phyloP scores from a whole-genome alignment of 2,797 vertebrate species.

The Gastrophryne carolinensis region DNA sequence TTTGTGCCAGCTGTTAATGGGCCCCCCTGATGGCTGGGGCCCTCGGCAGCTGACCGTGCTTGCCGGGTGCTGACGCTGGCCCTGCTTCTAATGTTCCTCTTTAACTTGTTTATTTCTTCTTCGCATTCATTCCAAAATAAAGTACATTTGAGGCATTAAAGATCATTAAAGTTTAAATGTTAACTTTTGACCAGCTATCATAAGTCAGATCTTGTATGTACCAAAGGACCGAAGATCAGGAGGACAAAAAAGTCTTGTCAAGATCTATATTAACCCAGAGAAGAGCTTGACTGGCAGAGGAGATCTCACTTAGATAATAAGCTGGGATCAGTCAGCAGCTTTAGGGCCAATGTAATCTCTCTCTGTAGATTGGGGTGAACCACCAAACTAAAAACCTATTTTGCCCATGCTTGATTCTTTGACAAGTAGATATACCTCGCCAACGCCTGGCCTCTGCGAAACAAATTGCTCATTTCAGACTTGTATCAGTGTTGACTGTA shows the following conservation, averaged over 20 bases:
- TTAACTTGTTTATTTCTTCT: too few relatives aligned
- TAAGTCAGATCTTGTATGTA: too few relatives aligned
- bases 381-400: conserved; percentile 38
- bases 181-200: too few relatives aligned
- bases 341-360: conserved; percentile 43
- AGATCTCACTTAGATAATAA: conserved; percentile 12
- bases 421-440: conserved; percentile 27
- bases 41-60: too few relatives aligned
- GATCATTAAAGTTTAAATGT: too few relatives aligned
- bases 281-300: background rate
- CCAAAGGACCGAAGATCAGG: too few relatives aligned
- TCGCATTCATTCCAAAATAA: too few relatives aligned
- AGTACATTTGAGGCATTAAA: too few relatives aligned
- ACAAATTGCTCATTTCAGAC: conserved; percentile 42
- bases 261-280: background rate
- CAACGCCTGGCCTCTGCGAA: conserved; percentile 32
- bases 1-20: too few relatives aligned
- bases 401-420: conserved; percentile 8
- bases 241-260: background rate
- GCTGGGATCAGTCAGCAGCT: conserved; percentile 4
- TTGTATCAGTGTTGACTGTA: conserved; percentile 34
- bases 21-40: too few relatives aligned
- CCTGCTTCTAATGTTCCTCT: too few relatives aligned
- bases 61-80: too few relatives aligned
- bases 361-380: conserved; percentile 26